Percentiles rank a stretch among this genome's conserved stretches.
Conservation (phyloP, 1,140 invertebrate genomes). For the Pseudomyrmex pallidus region DNA sequence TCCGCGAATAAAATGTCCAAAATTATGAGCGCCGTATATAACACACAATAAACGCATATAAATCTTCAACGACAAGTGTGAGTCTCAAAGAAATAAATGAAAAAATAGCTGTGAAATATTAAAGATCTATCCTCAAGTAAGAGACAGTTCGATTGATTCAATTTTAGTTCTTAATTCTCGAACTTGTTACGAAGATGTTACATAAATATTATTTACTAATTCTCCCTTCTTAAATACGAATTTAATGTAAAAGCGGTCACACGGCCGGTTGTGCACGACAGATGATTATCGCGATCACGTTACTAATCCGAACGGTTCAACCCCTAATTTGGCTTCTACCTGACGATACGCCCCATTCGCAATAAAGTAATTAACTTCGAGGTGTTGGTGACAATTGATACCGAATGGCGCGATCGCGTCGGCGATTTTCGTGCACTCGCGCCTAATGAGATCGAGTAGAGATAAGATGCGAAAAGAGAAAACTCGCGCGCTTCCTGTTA, state of each 20-base stretch:
- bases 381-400: conserved; percentile 76
- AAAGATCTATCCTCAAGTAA: no score
- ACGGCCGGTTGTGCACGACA: no score
- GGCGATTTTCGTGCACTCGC: conserved; percentile 76
- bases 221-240: neutral
- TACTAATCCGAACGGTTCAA: conserved; percentile 7
- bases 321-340: conserved; percentile 21
- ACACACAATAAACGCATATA: neutral
- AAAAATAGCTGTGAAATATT: no score
- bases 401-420: conserved; percentile 70
- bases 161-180: no score
- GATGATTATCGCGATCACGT: conserved; percentile 17
- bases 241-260: neutral
- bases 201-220: neutral
- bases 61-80: neutral
- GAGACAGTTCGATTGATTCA: no score
- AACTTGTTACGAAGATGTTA: no score
- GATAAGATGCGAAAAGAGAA: conserved; percentile 53
- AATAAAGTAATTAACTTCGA: conserved; percentile 66
- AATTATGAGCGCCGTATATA: neutral
- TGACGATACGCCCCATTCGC: conserved; percentile 40
- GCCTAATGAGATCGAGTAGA: conserved; percentile 76
- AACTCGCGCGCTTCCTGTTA: conserved; percentile 31
- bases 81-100: no score
- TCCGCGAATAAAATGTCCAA: conserved; percentile 1